Evolutionary conservation across 92 coral and sea anemone species (phyloP).

Genomic region (Bergia puertoricense): DNA sequence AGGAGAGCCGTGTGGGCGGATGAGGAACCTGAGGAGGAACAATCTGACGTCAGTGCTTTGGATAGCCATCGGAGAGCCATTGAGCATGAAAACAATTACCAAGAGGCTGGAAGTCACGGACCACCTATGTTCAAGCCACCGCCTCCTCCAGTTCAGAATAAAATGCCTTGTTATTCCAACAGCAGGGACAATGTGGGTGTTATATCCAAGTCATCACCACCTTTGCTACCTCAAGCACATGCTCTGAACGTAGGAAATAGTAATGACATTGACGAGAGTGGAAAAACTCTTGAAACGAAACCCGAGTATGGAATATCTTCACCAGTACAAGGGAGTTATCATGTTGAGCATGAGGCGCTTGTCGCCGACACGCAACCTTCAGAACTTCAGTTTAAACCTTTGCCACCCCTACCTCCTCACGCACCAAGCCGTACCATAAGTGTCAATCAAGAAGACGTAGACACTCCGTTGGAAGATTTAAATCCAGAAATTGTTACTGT

Average conservation of each 20-base stretch:
- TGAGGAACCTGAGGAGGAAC: slow-evolving; percentile 12
- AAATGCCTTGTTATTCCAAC: neutral
- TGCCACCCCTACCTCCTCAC: slow-evolving; percentile 20
- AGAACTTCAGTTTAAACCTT: neutral
- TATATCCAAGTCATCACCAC: slow-evolving; percentile 12
- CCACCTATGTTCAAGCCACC: slow-evolving; percentile 58
- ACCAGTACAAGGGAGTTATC: neutral
- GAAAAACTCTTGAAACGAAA: neutral
- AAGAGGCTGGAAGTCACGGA: neutral
- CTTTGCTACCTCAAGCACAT: neutral
- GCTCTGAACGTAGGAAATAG: neutral
- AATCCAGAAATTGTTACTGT: neutral
- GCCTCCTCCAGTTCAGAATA: slow-evolving; percentile 36
- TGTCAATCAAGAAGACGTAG: neutral
- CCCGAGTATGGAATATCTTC: neutral
- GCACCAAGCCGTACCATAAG: neutral
- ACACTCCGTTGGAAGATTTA: neutral
- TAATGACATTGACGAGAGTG: neutral
- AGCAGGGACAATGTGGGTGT: neutral
- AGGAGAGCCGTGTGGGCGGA: slow-evolving; percentile 43
- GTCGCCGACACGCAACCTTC: neutral
- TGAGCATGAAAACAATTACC: neutral
- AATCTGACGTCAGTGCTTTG: slow-evolving; percentile 31
- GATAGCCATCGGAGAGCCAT: neutral
- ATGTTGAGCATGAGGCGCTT: neutral